Base-by-base conservation (phyloP, 2,888 invertebrate genomes). In the Zootermopsis nevadensis region DNA sequence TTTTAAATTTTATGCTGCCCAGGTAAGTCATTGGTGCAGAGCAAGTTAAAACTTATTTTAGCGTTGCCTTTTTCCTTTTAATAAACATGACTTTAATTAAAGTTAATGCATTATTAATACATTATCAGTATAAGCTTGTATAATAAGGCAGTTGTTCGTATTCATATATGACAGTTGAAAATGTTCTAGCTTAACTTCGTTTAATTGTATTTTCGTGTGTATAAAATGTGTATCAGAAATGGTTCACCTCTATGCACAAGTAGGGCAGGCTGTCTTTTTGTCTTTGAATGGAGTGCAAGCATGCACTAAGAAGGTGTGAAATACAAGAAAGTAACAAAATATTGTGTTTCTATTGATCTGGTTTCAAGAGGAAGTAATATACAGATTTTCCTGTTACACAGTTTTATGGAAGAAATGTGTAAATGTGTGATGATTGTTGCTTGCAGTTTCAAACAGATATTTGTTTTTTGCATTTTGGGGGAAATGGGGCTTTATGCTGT, bases 391-490 rank as follows among this genome's bases (percentile, higher is more conserved):
- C 69, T 33, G 33, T 69, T 69, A 69, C 69, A 69, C 69, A 69
- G 19, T 69, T 60, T 60, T 60, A 27, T 60, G n/a, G n/a, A 60
- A 60, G n/a, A 60, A n/a, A 60, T 69, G 69, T 69, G 69, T 69
- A 69, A 31, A 27, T 31, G 55, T 77, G 55, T 77, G 77, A n/a
- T n/a, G n/a, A 31, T 77, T 77, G 77, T 77, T 77, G 77, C 77
- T 77, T 77, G 53, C 48, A 55, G 30, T 77, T 77, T 77, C 55
- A 77, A 53, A 77, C 55, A 74, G 35, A 55, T 77, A 33, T 53
- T 82, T 82, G 82, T 82, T 53, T 79, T 67, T 82, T 69, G 66
- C 55, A 27, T 82, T 82, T 76, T 27, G 67, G 31, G 76, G 77
- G 77, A 66, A 77, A 35, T 30, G 38, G 76, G 66, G 42, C n/a